These are phyloP conservation scores for Calcarius ornatus DNA, from an alignment of 2,113 vertebrate species.

Conservation along the genomic window DNA sequence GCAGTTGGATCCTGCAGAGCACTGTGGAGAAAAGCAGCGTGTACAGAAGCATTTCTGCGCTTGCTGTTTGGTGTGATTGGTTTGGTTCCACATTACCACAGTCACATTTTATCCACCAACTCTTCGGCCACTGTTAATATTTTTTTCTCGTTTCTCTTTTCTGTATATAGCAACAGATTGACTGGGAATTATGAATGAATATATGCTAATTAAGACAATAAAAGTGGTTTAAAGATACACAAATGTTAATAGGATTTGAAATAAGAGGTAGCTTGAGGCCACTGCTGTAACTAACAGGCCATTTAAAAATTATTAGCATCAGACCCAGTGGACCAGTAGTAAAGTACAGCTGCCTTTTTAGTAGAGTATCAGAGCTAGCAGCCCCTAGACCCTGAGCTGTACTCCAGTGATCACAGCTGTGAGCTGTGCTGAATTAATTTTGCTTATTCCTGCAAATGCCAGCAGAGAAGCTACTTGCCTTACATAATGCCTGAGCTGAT, in stretches of 20 bases:
- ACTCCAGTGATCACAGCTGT: slow-evolving; percentile 16
- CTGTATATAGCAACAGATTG: background rate
- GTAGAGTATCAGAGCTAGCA: background rate
- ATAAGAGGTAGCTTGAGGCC: slow-evolving; percentile 54
- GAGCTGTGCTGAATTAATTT: slow-evolving; percentile 10
- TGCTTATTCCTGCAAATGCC: slow-evolving; percentile 17
- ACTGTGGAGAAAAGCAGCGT: background rate
- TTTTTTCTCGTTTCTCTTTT: background rate
- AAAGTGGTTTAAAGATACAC: slow-evolving; percentile 57
- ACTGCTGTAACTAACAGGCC: slow-evolving; percentile 52
- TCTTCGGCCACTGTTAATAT: background rate
- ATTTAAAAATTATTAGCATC: slow-evolving; percentile 67
- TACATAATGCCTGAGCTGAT: background rate
- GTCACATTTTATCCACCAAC: background rate
- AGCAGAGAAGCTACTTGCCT: slow-evolving; percentile 2
- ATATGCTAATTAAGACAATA: slow-evolving; percentile 60
- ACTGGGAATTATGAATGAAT: slow-evolving; percentile 49
- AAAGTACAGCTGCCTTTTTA: slow-evolving; percentile 28
- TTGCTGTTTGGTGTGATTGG: background rate
- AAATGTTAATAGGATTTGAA: slow-evolving; percentile 54
- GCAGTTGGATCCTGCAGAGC: background rate
- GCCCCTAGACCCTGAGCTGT: background rate
- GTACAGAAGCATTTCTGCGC: background rate
- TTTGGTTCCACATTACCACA: background rate
- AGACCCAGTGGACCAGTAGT: slow-evolving; percentile 19